Base-by-base conservation (phyloP, 92 coral and sea anemone genomes). In the Umimayanthus chanpuru region DNA sequence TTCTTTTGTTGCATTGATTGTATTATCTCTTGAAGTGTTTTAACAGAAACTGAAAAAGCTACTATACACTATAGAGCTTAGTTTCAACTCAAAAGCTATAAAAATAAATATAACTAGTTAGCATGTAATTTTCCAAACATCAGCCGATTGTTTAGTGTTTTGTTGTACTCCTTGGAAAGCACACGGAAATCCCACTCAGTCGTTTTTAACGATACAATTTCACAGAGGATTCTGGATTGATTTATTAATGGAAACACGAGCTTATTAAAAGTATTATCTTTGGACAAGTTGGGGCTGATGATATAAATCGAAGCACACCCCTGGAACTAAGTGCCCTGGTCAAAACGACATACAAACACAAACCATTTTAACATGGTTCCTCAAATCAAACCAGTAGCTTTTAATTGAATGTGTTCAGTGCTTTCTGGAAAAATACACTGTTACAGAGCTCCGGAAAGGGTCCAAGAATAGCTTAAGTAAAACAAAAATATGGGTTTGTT, bases 181-280 rank as follows among this genome's bases (percentile, higher is more conserved):
- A 26, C 4, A n/a, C 23, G 9, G 10, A 53, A 26, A 26, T 53
- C 14, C 30, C 12, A 53, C 23, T 20, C 82, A 39, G 18, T 6
- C 41, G 10, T 55, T 79, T 79, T 28, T 28, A 71, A 8, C 39
- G 77, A 73, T 30, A 30, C 40, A 71, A 9, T 71, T 71, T 73
- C 77, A 30, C 14, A 73, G 77, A 73, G 39, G 39, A 73, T 73
- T 73, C 77, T 73, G 23, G 77, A 73, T 44, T 73, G 77, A 32
- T 5, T 73, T 73, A 73, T 73, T 30, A 73, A 73, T 32, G 9
- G 77, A 28, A 28, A 32, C 9, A 18, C 41, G 10, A 73, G 77
- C 77, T 73, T 73, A 36, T 39, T 14, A 16, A 32, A 32, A 5
- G 40, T 32, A 30, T 73, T 32, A 30, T 23, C 77, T 26, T 73